A percentile compares a stretch with the other conserved stretches of the same genome.
These are phyloP conservation scores for Scaptomyza parva DNA, from an alignment of 2,888 invertebrate species.

Conservation along the genomic window DNA sequence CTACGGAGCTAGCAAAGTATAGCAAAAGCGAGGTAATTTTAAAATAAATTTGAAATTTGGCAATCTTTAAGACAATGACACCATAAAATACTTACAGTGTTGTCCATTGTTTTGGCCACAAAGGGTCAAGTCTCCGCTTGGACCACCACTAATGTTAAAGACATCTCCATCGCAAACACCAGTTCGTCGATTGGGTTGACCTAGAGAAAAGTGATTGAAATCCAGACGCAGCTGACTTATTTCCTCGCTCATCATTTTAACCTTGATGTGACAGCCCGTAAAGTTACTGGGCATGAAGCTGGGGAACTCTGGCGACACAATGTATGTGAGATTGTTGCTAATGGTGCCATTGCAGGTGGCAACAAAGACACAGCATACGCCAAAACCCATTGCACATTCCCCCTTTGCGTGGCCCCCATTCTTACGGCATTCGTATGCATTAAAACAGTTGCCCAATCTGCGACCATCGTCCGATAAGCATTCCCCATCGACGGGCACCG, in stretches of 20 bases:
- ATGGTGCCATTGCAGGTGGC: constrained; percentile 90
- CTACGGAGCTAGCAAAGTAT: neutral
- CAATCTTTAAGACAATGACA: neutral
- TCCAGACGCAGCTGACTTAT: constrained; percentile 93
- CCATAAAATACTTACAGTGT: constrained; percentile 88
- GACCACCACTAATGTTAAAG: constrained; percentile 87
- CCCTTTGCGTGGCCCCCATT: constrained; percentile 89
- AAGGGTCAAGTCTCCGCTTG: constrained; percentile 87
- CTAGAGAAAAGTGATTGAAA: constrained; percentile 93
- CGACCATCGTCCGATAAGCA: constrained; percentile 90
- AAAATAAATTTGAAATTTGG: neutral
- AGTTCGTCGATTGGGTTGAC: constrained; percentile 92
- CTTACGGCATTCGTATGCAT: constrained; percentile 93
- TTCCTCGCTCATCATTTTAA: constrained; percentile 91
- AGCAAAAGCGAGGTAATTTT: neutral
- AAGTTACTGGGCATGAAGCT: constrained; percentile 88
- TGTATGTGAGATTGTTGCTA: constrained; percentile 92
- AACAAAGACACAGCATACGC: constrained; percentile 93
- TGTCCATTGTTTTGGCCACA: constrained; percentile 94
- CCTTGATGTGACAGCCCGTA: constrained; percentile 89
- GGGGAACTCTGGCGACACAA: constrained; percentile 93
- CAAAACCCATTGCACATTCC: constrained; percentile 92
- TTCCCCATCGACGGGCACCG: constrained; percentile 92
- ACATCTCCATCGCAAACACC: constrained; percentile 92
- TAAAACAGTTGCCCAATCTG: constrained; percentile 91